Base-by-base conservation (phyloP, 2,797 vertebrate species). In the Coendou prehensilis region DNA sequence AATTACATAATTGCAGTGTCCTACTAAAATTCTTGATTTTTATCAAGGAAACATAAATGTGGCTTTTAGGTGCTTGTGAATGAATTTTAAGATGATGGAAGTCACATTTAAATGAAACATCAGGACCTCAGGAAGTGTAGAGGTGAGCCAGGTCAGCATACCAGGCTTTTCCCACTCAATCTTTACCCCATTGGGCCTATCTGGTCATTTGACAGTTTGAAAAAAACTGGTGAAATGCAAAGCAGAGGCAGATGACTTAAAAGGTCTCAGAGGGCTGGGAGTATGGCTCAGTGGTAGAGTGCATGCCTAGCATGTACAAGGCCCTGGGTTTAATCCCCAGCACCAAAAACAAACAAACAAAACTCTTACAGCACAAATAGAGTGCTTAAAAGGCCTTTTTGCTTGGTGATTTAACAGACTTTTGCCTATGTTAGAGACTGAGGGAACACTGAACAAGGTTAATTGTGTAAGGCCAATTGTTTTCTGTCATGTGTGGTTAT, bases 21-120 rank as follows among this genome's bases (percentile, higher is more conserved):
- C 30, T 79, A 30, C 41, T 86, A 47, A 91, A 95, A 86, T 75
- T 89, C 47, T 86, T 73, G 0, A 45, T 83, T 83, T 83, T 89
- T 93, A 69, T 82, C 37, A 54, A 91, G 75, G 63, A 91, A 83
- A 79, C 67, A 45, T 78, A 64, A 63, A 61, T 37, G 15, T 56
- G 75, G 15, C 56, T 92, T 81, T 80, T 80, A 89, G 61, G 23
- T 79, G 13, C 10, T 69, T 63, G 37, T 80, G 81, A 90, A 30
- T 92, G 41, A 59, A 83, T 78, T 92, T 92, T 92, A 84, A 75
- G 84, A 37, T 33, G 15, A 67, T 92, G 80, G 28, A 56, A 96
- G 73, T 87, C 26, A 67, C 28, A 45, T 57, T 75, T 76, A 75
- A 47, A 92, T 79, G 52, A 63, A 95, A 64, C 37, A 45, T 69